Conservation (phyloP, 2,797 vertebrate species). For the Acestrorhynchus altus region DNA sequence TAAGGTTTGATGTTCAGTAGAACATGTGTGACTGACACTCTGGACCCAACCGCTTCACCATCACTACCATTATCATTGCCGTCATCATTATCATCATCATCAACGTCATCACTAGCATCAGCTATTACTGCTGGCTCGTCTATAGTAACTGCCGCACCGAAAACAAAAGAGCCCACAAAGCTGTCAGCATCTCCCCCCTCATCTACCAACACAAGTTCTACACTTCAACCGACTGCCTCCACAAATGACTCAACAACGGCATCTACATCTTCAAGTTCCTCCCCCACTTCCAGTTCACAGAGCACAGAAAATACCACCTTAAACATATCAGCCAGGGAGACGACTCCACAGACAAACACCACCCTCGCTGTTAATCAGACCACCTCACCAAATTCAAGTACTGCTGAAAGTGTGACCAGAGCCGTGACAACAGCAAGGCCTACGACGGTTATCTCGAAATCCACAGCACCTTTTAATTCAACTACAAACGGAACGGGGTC, state of each 20-base stretch:
- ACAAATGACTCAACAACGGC: background rate
- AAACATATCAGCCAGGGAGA: background rate
- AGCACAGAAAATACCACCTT: background rate
- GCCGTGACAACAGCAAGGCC: background rate
- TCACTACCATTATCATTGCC: background rate
- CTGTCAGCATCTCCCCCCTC: background rate
- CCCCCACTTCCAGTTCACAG: background rate
- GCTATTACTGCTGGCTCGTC: background rate
- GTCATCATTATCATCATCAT: background rate
- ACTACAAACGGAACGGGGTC: background rate
- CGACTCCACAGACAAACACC: background rate
- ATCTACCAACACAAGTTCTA: background rate
- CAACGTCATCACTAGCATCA: background rate
- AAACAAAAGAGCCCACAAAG: background rate
- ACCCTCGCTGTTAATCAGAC: background rate
- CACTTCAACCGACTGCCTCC: background rate
- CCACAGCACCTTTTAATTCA: background rate
- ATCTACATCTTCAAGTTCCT: background rate
- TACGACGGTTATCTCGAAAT: background rate
- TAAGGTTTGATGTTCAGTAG: conserved; percentile 34
- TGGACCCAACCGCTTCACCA: background rate
- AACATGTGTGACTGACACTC: background rate
- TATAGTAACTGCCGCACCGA: background rate
- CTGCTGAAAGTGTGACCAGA: background rate
- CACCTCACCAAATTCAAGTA: background rate